phyloP scores from a whole-genome alignment of 2,797 vertebrate species.

The Cyprinella venusta region DNA sequence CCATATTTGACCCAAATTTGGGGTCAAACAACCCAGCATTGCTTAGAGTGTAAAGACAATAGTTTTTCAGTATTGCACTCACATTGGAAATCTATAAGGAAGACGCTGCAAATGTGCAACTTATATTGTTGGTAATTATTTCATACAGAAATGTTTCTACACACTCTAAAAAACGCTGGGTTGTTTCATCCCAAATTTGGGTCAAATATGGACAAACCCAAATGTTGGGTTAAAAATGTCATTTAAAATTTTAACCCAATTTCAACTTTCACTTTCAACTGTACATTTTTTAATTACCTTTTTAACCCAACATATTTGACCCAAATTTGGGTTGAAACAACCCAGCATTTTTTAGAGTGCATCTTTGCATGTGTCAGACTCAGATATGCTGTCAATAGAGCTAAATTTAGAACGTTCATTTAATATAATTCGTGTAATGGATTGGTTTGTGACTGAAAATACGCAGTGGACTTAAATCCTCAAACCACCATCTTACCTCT shows the following conservation, averaged over 20 bases:
- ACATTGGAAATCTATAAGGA: not conserved
- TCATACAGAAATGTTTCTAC: not conserved
- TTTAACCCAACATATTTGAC: too few relatives aligned
- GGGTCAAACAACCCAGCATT: too few relatives aligned
- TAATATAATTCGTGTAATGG: slow-evolving; percentile 9
- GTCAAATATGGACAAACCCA: too few relatives aligned
- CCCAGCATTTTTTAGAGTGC: too few relatives aligned
- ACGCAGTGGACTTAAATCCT: slow-evolving; percentile 12
- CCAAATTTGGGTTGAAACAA: too few relatives aligned
- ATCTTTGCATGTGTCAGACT: not conserved
- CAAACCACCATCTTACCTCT: slow-evolving; percentile 5
- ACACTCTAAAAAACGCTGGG: too few relatives aligned
- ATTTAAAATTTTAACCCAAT: too few relatives aligned
- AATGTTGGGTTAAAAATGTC: too few relatives aligned
- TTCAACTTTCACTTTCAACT: too few relatives aligned
- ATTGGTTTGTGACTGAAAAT: slow-evolving; percentile 10
- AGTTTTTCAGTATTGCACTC: not conserved
- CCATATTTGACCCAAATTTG: too few relatives aligned
- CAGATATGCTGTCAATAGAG: not conserved
- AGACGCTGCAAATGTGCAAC: not conserved
- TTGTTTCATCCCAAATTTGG: too few relatives aligned
- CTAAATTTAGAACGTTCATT: not conserved
- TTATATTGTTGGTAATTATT: not conserved
- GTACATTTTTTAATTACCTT: too few relatives aligned
- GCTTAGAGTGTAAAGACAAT: not conserved